Conservation (phyloP, 2,113 vertebrate species). For the Gasterosteus aculeatus region DNA sequence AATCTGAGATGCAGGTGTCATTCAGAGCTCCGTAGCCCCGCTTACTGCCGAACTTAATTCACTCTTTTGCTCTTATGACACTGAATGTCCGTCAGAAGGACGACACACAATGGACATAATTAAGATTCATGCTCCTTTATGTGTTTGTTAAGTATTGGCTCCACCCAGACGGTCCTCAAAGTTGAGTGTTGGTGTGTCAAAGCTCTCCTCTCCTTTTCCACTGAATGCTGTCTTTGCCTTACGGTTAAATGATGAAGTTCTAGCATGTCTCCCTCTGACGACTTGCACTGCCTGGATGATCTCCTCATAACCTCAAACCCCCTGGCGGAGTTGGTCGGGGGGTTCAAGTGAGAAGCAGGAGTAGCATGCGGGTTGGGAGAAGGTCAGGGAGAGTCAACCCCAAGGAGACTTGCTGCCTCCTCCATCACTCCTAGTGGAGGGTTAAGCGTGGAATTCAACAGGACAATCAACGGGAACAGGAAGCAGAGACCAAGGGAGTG, state of each 20-base stretch:
- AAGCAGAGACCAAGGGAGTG: neutral
- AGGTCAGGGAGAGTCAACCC: conserved; percentile 32
- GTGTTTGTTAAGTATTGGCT: neutral
- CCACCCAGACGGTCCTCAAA: no score
- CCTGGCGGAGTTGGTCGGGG: conserved; percentile 22
- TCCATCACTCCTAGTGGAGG: neutral
- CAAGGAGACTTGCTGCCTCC: conserved; percentile 22
- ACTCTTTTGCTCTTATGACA: no score
- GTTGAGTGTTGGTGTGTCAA: neutral
- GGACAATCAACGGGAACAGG: neutral
- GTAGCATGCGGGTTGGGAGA: conserved; percentile 3
- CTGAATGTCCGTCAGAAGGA: no score
- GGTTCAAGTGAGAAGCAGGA: conserved; percentile 26
- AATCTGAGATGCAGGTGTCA: no score
- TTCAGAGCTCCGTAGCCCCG: no score
- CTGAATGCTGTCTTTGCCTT: neutral
- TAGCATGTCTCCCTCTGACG: conserved; percentile 6
- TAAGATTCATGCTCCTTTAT: neutral
- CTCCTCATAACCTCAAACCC: conserved; percentile 15
- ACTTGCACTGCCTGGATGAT: conserved; percentile 12
- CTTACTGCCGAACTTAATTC: no score
- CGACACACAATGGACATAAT: neutral
- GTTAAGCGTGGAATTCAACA: neutral
- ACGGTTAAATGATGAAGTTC: neutral
- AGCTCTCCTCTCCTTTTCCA: neutral